Evolutionary conservation across 2,888 invertebrate species (phyloP).

Genomic region (Mallateleia sp.): DNA sequence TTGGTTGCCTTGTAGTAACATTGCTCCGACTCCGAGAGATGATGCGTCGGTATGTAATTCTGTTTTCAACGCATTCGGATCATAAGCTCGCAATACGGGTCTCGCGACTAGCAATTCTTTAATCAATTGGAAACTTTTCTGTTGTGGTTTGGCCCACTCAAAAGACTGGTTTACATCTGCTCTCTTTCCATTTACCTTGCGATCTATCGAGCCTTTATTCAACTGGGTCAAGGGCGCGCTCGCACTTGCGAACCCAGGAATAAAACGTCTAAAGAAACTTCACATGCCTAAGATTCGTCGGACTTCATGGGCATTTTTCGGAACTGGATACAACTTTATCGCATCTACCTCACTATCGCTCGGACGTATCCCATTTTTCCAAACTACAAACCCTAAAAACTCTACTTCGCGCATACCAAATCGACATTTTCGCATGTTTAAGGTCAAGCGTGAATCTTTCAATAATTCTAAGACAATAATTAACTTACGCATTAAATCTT

Average conservation of each 20-base stretch:
- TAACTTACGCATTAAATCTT: not conserved
- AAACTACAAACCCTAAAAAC: too few relatives aligned
- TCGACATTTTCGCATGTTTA: not conserved
- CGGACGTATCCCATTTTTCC: too few relatives aligned
- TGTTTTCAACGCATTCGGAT: conserved; percentile 16
- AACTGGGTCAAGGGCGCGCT: too few relatives aligned
- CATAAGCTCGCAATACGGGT: conserved; percentile 35
- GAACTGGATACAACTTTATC: conserved; percentile 65
- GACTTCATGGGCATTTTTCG: conserved; percentile 67
- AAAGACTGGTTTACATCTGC: too few relatives aligned
- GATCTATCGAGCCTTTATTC: not conserved
- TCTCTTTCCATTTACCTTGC: too few relatives aligned
- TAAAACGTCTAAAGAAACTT: conserved; percentile 68
- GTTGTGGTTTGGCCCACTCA: not conserved
- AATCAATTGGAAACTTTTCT: too few relatives aligned
- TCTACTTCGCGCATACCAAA: conserved; percentile 68
- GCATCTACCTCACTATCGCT: conserved; percentile 75
- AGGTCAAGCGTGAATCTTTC: not conserved
- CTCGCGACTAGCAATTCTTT: conserved; percentile 23
- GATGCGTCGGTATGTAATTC: conserved; percentile 67
- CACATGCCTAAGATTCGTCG: conserved; percentile 68
- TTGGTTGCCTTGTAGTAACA: conserved; percentile 28
- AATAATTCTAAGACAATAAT: too few relatives aligned
- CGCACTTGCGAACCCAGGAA: conserved; percentile 62
- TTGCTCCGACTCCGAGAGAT: conserved; percentile 40